phyloP scores from a whole-genome alignment of 2,113 vertebrate species.

The Phaethon lepturus region DNA sequence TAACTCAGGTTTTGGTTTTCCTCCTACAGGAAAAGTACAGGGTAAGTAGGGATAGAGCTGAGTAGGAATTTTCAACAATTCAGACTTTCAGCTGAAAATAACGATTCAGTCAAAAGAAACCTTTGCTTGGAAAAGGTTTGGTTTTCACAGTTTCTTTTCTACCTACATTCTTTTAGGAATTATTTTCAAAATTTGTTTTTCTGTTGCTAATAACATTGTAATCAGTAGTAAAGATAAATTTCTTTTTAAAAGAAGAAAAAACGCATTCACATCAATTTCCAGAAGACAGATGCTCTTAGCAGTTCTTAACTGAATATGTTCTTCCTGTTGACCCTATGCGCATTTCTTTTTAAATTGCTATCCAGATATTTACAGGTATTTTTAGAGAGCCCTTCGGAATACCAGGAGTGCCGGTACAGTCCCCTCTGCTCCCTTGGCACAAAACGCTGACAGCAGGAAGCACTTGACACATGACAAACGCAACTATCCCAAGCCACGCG shows the following conservation, averaged over 20 bases:
- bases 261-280: neutral
- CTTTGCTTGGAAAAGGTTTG: conserved; percentile 4
- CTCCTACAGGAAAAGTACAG: conserved; percentile 50
- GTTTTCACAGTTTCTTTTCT: neutral
- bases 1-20: conserved; percentile 54
- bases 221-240: neutral
- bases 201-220: neutral
- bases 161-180: neutral
- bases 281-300: neutral
- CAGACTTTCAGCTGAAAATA: conserved; percentile 63
- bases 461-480: neutral
- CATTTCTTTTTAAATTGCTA: neutral
- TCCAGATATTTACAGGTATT: neutral
- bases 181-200: conserved; percentile 10
- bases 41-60: conserved; percentile 13
- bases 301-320: neutral
- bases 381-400: neutral
- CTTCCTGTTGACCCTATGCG: neutral
- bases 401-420: neutral
- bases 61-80: conserved; percentile 48
- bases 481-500: neutral
- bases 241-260: neutral
- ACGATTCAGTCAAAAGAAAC: neutral
- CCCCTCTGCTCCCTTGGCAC: accelerated
- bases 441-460: neutral